Evolutionary conservation across 2,888 invertebrate genomes (phyloP).

Genomic region (Panopea generosa): DNA sequence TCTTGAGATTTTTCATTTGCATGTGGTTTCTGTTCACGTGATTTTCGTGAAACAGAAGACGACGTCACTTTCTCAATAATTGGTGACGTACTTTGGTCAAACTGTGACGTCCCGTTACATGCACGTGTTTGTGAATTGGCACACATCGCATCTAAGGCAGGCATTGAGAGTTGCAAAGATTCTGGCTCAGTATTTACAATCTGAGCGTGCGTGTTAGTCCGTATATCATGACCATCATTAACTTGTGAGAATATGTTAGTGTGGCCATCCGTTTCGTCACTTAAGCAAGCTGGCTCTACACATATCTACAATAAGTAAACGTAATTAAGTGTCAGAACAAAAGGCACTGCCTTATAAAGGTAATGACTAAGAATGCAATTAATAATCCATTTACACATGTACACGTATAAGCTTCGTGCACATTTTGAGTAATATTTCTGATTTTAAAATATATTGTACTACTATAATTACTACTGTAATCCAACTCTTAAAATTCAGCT

Average conservation of each 20-base stretch:
- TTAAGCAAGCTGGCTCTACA: conserved; percentile 5
- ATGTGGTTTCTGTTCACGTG: conserved; percentile 35
- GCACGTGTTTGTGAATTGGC: background rate
- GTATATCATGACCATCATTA: background rate
- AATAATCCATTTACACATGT: too few relatives aligned
- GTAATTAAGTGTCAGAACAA: too few relatives aligned
- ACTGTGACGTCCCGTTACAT: background rate
- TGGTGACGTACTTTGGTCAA: background rate
- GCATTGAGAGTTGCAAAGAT: background rate
- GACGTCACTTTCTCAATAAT: conserved; percentile 11
- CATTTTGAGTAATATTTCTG: too few relatives aligned
- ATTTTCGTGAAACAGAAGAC: conserved; percentile 1
- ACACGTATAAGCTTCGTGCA: too few relatives aligned
- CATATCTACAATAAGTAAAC: conserved; percentile 12
- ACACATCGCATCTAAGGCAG: background rate
- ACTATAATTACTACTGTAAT: too few relatives aligned
- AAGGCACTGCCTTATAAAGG: too few relatives aligned
- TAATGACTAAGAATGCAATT: too few relatives aligned
- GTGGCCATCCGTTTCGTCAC: background rate
- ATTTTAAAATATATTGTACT: too few relatives aligned
- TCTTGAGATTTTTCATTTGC: conserved; percentile 52
- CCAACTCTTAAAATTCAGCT: too few relatives aligned
- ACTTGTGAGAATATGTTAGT: background rate
- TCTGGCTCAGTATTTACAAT: background rate
- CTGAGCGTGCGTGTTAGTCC: background rate